Percentiles rank a stretch among this genome's conserved stretches.
Evolutionary conservation across 2,888 invertebrate species (phyloP).

Genomic region (Nasonia oneida): DNA sequence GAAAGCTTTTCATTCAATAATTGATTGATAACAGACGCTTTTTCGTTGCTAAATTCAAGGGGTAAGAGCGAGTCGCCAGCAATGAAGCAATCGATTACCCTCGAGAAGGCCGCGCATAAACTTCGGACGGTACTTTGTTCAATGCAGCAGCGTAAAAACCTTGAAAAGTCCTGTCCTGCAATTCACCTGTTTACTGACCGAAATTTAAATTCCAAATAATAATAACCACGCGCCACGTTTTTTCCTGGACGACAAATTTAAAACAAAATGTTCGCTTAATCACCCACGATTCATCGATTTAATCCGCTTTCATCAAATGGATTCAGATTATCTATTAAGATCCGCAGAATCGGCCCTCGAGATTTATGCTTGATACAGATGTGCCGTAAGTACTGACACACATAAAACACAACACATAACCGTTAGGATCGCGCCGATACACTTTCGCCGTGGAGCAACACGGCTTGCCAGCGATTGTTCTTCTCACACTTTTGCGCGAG

Average conservation of each 20-base stretch:
- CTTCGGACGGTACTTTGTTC: neutral
- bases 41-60: neutral
- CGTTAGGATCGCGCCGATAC: conserved; percentile 37
- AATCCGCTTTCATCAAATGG: neutral
- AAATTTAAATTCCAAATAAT: neutral
- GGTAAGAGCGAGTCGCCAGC: neutral
- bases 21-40: neutral
- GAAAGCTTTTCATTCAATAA: neutral
- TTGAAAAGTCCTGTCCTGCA: neutral
- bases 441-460: conserved; percentile 42
- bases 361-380: neutral
- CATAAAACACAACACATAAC: conserved; percentile 1
- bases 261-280: no score
- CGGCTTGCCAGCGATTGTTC: conserved; percentile 45
- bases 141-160: neutral
- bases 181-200: neutral
- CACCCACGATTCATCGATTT: neutral
- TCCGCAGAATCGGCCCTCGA: neutral
- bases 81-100: neutral
- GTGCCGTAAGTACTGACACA: neutral
- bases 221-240: no score
- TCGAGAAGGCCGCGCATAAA: neutral
- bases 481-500: conserved; percentile 54
- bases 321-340: neutral
- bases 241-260: no score